These are phyloP conservation scores for Drosophila arizonae DNA, from an alignment of 1,140 invertebrate genomes.

Conservation along the genomic window DNA sequence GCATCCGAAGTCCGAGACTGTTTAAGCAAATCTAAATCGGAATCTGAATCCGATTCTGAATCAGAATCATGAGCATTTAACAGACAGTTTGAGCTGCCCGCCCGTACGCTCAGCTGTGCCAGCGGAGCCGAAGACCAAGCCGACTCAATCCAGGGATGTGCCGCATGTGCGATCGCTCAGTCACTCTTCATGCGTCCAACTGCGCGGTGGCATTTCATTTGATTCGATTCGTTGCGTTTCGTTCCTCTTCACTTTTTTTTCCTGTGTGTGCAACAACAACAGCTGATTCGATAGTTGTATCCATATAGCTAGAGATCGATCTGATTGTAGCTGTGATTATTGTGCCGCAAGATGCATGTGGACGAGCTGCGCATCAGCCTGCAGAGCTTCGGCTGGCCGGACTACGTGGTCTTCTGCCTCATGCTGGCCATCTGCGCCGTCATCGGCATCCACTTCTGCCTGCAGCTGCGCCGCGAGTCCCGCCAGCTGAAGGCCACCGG, in stretches of 20 bases:
- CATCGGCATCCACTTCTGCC: slow-evolving; percentile 92
- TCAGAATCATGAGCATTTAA: slow-evolving; percentile 3
- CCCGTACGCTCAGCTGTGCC: slow-evolving; percentile 16
- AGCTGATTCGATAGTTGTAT: not conserved
- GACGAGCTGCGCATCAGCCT: slow-evolving; percentile 85
- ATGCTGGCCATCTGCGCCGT: slow-evolving; percentile 89
- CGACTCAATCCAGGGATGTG: slow-evolving; percentile 9
- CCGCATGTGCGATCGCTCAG: slow-evolving; percentile 37
- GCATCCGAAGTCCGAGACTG: slow-evolving; percentile 11
- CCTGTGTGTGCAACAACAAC: not conserved
- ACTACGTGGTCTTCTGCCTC: slow-evolving; percentile 88
- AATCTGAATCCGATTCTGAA: slow-evolving; percentile 36
- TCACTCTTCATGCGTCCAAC: slow-evolving; percentile 64
- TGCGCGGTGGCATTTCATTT: slow-evolving; percentile 43
- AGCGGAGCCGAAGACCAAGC: slow-evolving; percentile 11
- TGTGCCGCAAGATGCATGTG: slow-evolving; percentile 81
- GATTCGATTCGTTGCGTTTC: not conserved
- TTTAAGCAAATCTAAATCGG: slow-evolving; percentile 49
- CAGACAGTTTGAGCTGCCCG: not conserved
- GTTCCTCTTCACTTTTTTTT: not conserved
- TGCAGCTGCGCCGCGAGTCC: slow-evolving; percentile 81
- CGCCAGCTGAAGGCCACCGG: slow-evolving; percentile 85
- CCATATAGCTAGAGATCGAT: not conserved
- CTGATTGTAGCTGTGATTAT: slow-evolving; percentile 22
- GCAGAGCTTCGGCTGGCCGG: slow-evolving; percentile 87